Percentiles rank a stretch among this genome's conserved stretches.
Evolutionary conservation across 2,888 invertebrate genomes (phyloP).

Genomic region (Acrocyrtus sp.): DNA sequence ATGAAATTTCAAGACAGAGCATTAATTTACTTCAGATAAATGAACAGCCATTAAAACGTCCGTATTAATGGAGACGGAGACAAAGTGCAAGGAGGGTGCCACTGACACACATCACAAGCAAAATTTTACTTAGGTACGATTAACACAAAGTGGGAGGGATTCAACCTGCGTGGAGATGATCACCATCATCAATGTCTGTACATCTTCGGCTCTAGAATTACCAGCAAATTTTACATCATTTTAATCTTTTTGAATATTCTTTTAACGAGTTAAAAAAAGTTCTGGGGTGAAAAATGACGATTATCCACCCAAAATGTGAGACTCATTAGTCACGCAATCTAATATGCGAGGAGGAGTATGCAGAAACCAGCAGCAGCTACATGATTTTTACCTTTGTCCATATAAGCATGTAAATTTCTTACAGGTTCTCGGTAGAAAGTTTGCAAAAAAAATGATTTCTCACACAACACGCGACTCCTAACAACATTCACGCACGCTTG

Average conservation of each 20-base stretch:
- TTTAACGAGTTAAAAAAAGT: slow-evolving; percentile 26
- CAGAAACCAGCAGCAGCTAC: too few species aligned
- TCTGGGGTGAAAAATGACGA: slow-evolving; percentile 50
- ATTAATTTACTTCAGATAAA: slow-evolving; percentile 13
- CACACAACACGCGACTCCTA: slow-evolving; percentile 24
- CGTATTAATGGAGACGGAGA: neutral
- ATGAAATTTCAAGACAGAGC: too few species aligned
- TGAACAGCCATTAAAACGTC: slow-evolving; percentile 39
- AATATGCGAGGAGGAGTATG: slow-evolving; percentile 28
- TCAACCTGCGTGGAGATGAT: slow-evolving; percentile 5
- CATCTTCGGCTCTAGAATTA: too few species aligned
- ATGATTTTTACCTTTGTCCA: too few species aligned
- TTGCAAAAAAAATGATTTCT: slow-evolving; percentile 7
- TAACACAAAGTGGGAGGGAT: slow-evolving; percentile 40
- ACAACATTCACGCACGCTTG: neutral
- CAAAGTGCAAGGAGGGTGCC: slow-evolving; percentile 29
- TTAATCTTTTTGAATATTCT: slow-evolving; percentile 20
- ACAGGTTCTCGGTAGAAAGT: slow-evolving; percentile 11
- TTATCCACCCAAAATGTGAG: slow-evolving; percentile 52
- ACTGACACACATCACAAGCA: slow-evolving; percentile 40
- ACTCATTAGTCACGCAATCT: slow-evolving; percentile 52
- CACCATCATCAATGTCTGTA: too few species aligned
- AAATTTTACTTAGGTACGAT: slow-evolving; percentile 18
- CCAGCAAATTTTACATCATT: slow-evolving; percentile 11
- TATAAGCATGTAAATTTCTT: slow-evolving; percentile 1